These are phyloP conservation scores for Salminus brasiliensis DNA, from an alignment of 2,113 vertebrate genomes.

Conservation along the genomic window DNA sequence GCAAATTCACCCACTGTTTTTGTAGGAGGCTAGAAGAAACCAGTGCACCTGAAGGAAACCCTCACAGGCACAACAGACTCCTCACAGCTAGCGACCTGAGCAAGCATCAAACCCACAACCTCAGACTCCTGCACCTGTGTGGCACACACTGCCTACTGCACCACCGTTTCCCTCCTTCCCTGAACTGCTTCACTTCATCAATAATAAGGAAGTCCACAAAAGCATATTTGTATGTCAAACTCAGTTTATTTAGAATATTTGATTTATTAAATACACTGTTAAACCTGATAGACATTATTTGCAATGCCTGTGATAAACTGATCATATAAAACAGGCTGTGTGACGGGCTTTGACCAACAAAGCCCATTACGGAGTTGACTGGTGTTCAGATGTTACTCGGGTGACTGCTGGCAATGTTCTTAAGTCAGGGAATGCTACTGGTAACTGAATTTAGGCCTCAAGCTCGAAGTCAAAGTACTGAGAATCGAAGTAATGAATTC, in stretches of 20 bases:
- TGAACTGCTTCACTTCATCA: too few species aligned
- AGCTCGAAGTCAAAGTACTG: constrained; percentile 99
- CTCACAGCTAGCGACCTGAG: too few species aligned
- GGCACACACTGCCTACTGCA: too few species aligned
- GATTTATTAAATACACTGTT: constrained; percentile 59
- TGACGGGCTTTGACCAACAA: not conserved
- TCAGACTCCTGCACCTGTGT: too few species aligned
- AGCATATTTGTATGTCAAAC: not conserved
- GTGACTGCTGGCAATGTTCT: not conserved
- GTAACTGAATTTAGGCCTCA: constrained; percentile 77
- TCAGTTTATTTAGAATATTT: constrained; percentile 37
- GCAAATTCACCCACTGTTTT: too few species aligned
- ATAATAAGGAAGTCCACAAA: not conserved
- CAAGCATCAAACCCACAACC: too few species aligned
- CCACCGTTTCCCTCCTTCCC: too few species aligned
- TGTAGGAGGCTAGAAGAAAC: too few species aligned
- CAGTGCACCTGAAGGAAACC: too few species aligned
- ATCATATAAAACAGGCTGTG: constrained; percentile 23
- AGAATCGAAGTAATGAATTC: constrained; percentile 96
- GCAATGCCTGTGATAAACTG: constrained; percentile 5
- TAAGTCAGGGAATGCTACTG: constrained; percentile 1
- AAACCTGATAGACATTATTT: constrained; percentile 33
- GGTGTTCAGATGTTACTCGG: not conserved
- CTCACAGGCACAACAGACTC: too few species aligned
- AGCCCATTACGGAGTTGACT: not conserved